phyloP scores from a whole-genome alignment of 2,113 vertebrate species.

The Gulo gulo region DNA sequence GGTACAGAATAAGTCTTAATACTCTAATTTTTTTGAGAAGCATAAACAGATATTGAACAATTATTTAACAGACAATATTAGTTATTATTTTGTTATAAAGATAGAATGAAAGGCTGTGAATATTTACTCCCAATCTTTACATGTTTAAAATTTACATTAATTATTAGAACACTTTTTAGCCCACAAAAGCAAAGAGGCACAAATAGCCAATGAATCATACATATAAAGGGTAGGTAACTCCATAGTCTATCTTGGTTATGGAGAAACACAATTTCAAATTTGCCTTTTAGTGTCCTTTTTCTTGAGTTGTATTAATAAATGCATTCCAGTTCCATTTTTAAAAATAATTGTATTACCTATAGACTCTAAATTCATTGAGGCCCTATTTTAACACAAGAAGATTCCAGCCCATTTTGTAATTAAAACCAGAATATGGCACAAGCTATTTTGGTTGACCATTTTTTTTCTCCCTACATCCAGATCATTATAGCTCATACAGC shows the following conservation, averaged over 20 bases:
- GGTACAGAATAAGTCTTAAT: background rate
- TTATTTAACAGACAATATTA: background rate
- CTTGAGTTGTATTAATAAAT: background rate
- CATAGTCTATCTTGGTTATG: background rate
- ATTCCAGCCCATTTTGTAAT: background rate
- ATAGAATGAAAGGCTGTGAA: background rate
- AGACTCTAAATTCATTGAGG: background rate
- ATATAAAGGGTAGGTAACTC: background rate
- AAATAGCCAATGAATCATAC: background rate
- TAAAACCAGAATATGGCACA: background rate
- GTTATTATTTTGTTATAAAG: background rate
- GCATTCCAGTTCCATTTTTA: background rate
- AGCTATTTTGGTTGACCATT: background rate
- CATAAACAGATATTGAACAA: background rate
- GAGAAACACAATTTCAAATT: background rate
- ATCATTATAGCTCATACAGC: background rate
- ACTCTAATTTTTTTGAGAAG: background rate
- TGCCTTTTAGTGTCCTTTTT: background rate
- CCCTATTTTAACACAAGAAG: background rate
- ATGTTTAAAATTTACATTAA: slow-evolving; percentile 25
- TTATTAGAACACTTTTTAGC: background rate
- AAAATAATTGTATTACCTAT: background rate
- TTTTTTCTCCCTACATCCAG: background rate
- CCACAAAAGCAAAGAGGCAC: background rate
- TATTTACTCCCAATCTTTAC: background rate